A percentile compares a stretch with the other conserved stretches of the same genome.
phyloP scores from a whole-genome alignment of 2,113 vertebrate species.

The Phaethon lepturus region DNA sequence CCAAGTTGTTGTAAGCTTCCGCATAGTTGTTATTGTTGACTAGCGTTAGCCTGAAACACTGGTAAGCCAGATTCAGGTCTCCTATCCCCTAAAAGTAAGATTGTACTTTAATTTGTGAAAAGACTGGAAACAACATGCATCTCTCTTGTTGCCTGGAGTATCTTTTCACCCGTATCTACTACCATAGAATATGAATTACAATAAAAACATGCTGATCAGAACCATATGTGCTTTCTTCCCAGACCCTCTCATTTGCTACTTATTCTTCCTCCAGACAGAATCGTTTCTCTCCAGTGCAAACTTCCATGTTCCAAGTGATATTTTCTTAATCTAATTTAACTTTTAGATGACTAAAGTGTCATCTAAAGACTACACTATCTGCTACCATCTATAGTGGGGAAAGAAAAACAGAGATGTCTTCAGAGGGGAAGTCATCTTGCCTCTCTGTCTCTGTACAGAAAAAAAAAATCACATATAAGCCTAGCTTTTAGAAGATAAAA shows the following conservation, averaged over 20 bases:
- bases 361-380: neutral
- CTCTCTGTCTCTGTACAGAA: neutral
- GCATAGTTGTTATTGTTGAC: constrained; percentile 90
- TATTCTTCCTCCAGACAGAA: neutral
- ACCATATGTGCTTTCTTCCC: neutral
- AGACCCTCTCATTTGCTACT: neutral
- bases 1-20: constrained; percentile 96
- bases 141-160: neutral
- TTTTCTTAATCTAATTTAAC: neutral
- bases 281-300: neutral
- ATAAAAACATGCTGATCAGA: neutral
- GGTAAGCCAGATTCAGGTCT: constrained; percentile 89
- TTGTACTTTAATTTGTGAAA: neutral
- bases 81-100: constrained; percentile 85
- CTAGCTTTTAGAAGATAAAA: neutral
- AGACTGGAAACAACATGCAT: neutral
- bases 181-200: neutral
- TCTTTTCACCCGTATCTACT: neutral
- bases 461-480: neutral
- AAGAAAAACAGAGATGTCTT: neutral
- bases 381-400: neutral
- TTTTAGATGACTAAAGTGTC: neutral
- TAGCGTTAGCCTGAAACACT: constrained; percentile 92
- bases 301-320: neutral
- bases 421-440: neutral